Evolutionary conservation across 2,797 vertebrate species (phyloP).

Genomic region (Lates japonicus): DNA sequence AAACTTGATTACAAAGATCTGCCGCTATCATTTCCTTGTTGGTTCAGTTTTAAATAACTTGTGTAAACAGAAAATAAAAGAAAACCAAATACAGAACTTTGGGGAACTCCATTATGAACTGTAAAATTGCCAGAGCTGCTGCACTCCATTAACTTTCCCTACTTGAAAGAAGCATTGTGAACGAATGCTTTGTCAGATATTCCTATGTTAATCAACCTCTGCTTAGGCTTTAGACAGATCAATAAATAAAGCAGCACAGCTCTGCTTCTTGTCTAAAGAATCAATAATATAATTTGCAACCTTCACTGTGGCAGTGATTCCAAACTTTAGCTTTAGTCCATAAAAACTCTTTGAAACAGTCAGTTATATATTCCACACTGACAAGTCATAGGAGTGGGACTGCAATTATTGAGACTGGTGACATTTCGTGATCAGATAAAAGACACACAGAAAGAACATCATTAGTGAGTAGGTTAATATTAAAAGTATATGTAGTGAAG

Average conservation of each 20-base stretch:
- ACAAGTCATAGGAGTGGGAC: background rate
- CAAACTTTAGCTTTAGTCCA: background rate
- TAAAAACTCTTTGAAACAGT: background rate
- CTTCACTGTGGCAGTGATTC: background rate
- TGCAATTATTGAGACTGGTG: background rate
- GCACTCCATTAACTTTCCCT: background rate
- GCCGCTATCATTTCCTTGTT: background rate
- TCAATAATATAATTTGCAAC: slow-evolving; percentile 15
- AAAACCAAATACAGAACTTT: background rate
- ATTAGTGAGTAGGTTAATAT: background rate
- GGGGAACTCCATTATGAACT: slow-evolving; percentile 9
- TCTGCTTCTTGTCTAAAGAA: background rate
- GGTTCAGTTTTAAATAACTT: background rate
- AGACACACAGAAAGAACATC: background rate
- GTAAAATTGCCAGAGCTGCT: background rate
- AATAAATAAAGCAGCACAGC: background rate
- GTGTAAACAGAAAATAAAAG: slow-evolving; percentile 2
- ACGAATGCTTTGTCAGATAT: slow-evolving; percentile 20
- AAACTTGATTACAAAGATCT: background rate
- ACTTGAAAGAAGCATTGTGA: background rate
- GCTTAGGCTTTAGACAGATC: slow-evolving; percentile 11
- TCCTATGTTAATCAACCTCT: slow-evolving; percentile 7
- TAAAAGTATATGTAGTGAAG: background rate
- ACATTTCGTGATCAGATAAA: background rate
- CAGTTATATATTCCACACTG: background rate